phyloP scores from a whole-genome alignment of 2,888 invertebrate species.

The Coleophora flavipennella region DNA sequence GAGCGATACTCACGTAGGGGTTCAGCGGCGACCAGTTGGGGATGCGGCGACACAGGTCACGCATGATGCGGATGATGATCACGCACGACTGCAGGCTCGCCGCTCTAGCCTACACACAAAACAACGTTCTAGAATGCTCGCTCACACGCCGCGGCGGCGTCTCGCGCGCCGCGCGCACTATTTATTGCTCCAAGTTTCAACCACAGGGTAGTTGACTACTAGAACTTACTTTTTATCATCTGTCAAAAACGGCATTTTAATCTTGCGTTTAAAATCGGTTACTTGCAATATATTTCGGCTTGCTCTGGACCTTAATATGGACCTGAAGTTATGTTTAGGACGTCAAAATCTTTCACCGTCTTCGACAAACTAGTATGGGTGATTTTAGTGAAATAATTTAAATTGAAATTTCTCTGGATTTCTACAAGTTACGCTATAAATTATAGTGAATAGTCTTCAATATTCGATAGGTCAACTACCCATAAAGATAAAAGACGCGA shows the following conservation, averaged over 20 bases:
- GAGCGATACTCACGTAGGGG: conserved; percentile 91
- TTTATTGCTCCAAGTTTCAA: conserved; percentile 35
- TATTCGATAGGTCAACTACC: too few relatives aligned
- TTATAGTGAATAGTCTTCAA: too few relatives aligned
- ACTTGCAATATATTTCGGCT: too few relatives aligned
- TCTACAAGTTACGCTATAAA: too few relatives aligned
- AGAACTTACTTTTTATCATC: neutral
- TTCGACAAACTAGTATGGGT: too few relatives aligned
- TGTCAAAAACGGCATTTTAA: too few relatives aligned
- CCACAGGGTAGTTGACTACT: neutral
- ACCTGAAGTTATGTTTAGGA: too few relatives aligned
- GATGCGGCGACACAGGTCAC: conserved; percentile 95
- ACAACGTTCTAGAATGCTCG: neutral
- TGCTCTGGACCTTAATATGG: too few relatives aligned
- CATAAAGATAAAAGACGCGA: neutral
- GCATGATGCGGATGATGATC: conserved; percentile 94
- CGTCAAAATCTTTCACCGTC: too few relatives aligned
- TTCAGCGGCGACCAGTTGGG: conserved; percentile 95
- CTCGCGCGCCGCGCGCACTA: conserved; percentile 13
- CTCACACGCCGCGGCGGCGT: conserved; percentile 2
- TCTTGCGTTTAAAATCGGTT: too few relatives aligned
- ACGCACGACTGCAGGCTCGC: conserved; percentile 96
- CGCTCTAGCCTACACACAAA: conserved; percentile 86
- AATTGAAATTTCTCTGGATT: too few relatives aligned
- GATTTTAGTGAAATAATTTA: too few relatives aligned